Evolutionary conservation across 2,888 invertebrate species (phyloP), one percentile per base, ranked within the genome.

Genomic region (Drosophila testacea): DNA sequence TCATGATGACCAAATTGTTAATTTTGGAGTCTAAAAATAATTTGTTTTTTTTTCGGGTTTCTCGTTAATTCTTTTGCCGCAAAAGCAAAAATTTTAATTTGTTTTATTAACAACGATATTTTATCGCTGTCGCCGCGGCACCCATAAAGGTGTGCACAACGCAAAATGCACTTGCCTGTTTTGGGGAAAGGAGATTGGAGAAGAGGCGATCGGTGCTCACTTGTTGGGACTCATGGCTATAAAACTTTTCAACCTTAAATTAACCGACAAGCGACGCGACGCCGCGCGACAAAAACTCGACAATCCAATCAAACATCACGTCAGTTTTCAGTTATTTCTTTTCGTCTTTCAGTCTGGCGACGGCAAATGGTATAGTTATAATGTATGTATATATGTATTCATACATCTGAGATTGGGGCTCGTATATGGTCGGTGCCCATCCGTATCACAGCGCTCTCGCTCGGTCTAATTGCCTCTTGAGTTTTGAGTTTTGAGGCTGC

Each of bases 101-200:
- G 81, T 81, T 86, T 86, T 74, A 83, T 86, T 81, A 85, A 83
- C 81, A 88, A 85, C 72, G 70, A 83, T 75, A 81, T 77, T 80
- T 88, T 73, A 88, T 86, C 84, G 78, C 76, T 73, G 69, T 70
- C 75, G 75, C 70, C 72, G 83, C 84, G 89, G 81, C 79, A 73
- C 59, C 68, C 73, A 88, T 79, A 79, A 86, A 79, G 72, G 65
- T 51, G 60, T 55, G 57, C 65, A 74, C 80, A 77, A 68, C 79
- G 72, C 74, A 67, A 88, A 84, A 70, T 85, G 81, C 84, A 87
- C 89, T 85, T 85, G 81, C 62, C 56, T 27, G 42, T 30, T 30
- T 5, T 13, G 4, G 22, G 50, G 50, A 4, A 30, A 11, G 32
- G 28, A n/a, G 27, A 13, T 32, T 32, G 36, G 11, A 38, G 41